phyloP scores from a whole-genome alignment of 2,113 vertebrate species.

The Bungarus multicinctus region DNA sequence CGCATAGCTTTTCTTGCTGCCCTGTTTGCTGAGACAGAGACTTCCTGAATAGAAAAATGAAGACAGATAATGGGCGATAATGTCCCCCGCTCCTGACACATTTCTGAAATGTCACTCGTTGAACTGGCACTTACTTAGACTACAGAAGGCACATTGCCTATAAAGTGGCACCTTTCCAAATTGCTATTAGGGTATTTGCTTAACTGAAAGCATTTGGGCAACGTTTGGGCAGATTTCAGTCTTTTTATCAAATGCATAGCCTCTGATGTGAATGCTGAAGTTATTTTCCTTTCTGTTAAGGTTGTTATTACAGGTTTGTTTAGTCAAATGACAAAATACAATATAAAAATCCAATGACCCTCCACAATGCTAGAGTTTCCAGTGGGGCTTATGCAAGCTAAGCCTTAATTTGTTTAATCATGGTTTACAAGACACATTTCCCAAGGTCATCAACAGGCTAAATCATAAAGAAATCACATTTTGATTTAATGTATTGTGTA shows the following conservation, averaged over 20 bases:
- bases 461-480: not conserved
- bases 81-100: not conserved
- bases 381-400: not conserved
- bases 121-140: conserved; percentile 17
- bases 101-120: conserved; percentile 23
- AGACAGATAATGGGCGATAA: not conserved
- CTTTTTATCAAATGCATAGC: not conserved
- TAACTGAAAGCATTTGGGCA: not conserved
- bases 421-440: not conserved
- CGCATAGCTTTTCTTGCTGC: not conserved
- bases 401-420: not conserved
- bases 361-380: not conserved
- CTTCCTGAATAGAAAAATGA: conserved; percentile 16
- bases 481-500: not conserved
- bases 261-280: not conserved
- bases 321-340: not conserved
- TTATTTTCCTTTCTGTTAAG: not conserved
- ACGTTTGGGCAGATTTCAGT: not conserved
- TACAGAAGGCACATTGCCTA: conserved; percentile 1
- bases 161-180: conserved; percentile 9
- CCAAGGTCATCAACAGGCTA: not conserved
- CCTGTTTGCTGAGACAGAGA: not conserved
- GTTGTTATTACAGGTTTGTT: not conserved
- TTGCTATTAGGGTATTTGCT: conserved; percentile 12
- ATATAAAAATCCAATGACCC: not conserved